Conservation (phyloP, 2,113 vertebrate species). For the Microtus pennsylvanicus region DNA sequence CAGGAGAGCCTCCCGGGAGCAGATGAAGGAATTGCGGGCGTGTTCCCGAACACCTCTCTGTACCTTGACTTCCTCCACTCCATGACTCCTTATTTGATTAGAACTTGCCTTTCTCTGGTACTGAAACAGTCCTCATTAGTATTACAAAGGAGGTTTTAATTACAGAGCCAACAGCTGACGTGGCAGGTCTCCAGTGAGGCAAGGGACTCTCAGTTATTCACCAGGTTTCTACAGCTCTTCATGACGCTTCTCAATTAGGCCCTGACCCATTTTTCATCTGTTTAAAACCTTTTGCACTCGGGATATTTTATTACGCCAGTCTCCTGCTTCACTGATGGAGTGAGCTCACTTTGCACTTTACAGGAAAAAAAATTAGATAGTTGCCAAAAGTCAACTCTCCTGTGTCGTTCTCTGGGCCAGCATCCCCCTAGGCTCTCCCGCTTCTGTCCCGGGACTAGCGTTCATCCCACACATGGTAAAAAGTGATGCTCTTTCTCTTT, state of each 20-base stretch:
- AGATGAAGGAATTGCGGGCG: not conserved
- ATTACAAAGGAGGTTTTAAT: constrained; percentile 19
- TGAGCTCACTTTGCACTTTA: not conserved
- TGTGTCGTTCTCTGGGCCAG: not conserved
- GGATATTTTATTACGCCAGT: not conserved
- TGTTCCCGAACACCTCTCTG: not conserved
- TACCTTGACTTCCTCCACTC: not conserved
- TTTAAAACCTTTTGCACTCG: constrained; percentile 21
- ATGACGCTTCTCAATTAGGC: not conserved
- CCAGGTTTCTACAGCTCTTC: not conserved
- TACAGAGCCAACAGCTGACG: not conserved
- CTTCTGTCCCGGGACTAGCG: not conserved
- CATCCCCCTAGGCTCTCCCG: fast-evolving
- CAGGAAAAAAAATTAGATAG: not conserved
- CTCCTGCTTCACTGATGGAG: not conserved
- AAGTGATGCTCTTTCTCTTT: no score
- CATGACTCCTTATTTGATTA: not conserved
- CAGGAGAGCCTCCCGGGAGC: not conserved
- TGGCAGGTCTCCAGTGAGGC: not conserved
- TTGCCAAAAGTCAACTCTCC: not conserved
- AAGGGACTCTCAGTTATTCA: constrained; percentile 16
- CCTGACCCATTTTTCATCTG: not conserved
- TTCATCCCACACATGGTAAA: not conserved
- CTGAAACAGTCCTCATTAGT: not conserved
- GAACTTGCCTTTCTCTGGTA: not conserved